Conservation (phyloP, 2,797 vertebrate species). For the Numenius phaeopus region DNA sequence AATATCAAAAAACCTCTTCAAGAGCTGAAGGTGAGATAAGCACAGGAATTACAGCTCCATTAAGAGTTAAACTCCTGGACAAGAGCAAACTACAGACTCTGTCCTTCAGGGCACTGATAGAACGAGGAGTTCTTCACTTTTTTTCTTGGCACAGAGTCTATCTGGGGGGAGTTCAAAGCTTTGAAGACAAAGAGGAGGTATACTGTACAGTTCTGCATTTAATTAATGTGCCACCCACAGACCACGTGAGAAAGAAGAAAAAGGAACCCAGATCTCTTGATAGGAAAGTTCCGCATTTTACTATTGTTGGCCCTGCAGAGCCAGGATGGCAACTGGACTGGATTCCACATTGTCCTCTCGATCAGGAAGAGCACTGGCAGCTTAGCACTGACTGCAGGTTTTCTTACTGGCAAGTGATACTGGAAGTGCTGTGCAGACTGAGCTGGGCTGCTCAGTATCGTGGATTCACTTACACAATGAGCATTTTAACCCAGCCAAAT, state of each 20-base stretch:
- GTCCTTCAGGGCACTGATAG: background rate
- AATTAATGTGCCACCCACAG: background rate
- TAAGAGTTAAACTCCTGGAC: background rate
- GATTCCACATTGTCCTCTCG: background rate
- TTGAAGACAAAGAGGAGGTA: slow-evolving; percentile 1
- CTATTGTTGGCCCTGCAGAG: background rate
- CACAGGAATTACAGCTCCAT: background rate
- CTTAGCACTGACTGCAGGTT: background rate
- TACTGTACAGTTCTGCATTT: background rate
- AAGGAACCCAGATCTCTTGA: background rate
- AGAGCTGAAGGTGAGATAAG: background rate
- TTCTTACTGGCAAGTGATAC: background rate
- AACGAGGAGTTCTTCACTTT: background rate
- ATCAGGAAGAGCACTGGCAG: background rate
- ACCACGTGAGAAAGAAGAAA: background rate
- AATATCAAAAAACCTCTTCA: background rate
- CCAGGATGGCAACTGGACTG: background rate
- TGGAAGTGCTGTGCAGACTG: background rate
- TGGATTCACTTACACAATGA: background rate
- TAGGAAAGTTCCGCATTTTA: background rate
- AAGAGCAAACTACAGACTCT: background rate
- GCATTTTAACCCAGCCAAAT: background rate
- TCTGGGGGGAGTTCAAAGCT: background rate
- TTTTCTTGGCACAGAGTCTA: background rate
- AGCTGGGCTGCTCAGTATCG: background rate